Evolutionary conservation across 2,888 invertebrate genomes (phyloP), one percentile per base, ranked within the genome.

Genomic region (Tethea ocularis): DNA sequence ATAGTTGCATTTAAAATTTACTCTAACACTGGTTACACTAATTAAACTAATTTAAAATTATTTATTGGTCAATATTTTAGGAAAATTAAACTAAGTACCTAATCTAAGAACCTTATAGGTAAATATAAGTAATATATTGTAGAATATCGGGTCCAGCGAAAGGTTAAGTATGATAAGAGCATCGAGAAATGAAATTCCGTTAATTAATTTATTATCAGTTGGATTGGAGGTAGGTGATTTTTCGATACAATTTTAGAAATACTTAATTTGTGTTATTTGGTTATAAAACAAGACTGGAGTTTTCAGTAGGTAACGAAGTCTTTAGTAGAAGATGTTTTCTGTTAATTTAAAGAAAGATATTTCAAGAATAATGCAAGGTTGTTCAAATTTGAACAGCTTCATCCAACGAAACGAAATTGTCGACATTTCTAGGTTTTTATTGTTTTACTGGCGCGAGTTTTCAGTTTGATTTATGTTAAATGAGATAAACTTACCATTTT

Each of bases 401-500:
- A 61, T 64, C 51, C 51, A 51, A 57, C 41, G 24, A 52, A 17
- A 46, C 46, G 0, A 41, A 17, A 10, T 46, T 46, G 10, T 20
- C n/a, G 20, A 20, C 20, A 20, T 46, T 46, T 46, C 11, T 46
- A 2, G 1, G 2, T 20, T 20, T 20, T 8, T 20, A 20, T 46
- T 20, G 20, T 0, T 46, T 10, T 20, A 20, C 3, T 5, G n/a
- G n/a, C 46, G 20, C 10, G 46, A 8, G 46, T 20, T 10, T 46
- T 17, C 20, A n/a, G 0, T n/a, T 33, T 13, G 4, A 13, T 11
- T 33, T 1, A 33, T 33, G 13, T 33, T 7, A 10, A n/a, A 24
- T 3, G n/a, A 20, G 22, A 11, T 13, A 33, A 11, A 6, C 88
- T 83, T 77, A 91, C 91, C 91, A 89, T 87, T 83, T 77, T 78